Percentiles rank a stretch among this genome's conserved stretches.
These are phyloP conservation scores for Nasonia vitripennis DNA, from an alignment of 1,140 invertebrate species.

Conservation along the genomic window DNA sequence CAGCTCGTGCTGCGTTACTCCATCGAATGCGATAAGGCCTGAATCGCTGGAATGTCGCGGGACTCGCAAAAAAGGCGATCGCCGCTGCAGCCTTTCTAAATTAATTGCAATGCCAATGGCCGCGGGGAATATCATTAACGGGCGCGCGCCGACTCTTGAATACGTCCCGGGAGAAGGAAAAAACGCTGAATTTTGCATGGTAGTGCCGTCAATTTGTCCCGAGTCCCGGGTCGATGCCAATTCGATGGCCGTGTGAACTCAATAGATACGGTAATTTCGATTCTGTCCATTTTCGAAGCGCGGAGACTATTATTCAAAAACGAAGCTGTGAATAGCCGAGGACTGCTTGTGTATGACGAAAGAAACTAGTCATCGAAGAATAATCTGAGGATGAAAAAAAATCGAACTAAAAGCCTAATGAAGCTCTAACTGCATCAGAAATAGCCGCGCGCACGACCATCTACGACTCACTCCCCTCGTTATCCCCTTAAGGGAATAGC, in stretches of 20 bases:
- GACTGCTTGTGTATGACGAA: too few relatives aligned
- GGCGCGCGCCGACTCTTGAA: not conserved
- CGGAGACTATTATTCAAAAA: not conserved
- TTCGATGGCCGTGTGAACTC: not conserved
- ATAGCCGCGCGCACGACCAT: too few relatives aligned
- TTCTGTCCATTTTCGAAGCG: not conserved
- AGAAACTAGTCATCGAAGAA: too few relatives aligned
- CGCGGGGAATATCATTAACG: conserved; percentile 46
- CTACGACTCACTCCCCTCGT: too few relatives aligned
- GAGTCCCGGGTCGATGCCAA: not conserved
- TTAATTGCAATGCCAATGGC: conserved; percentile 47
- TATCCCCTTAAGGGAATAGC: not conserved
- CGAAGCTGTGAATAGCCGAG: not conserved
- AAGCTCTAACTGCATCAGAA: too few relatives aligned
- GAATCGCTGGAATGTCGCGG: conserved; percentile 34
- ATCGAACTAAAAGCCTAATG: too few relatives aligned
- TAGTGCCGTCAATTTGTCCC: conserved; percentile 31
- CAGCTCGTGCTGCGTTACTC: not conserved
- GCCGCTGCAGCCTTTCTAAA: conserved; percentile 41
- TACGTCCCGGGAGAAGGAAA: conserved; percentile 4
- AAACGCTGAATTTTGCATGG: not conserved
- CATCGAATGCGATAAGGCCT: conserved; percentile 41
- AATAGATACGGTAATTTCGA: not conserved
- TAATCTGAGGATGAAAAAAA: too few relatives aligned
- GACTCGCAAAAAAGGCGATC: conserved; percentile 43